A percentile compares a stretch with the other conserved stretches of the same genome.
These are phyloP conservation scores for Acronicta aceris DNA, from an alignment of 2,888 invertebrate species.

Conservation along the genomic window DNA sequence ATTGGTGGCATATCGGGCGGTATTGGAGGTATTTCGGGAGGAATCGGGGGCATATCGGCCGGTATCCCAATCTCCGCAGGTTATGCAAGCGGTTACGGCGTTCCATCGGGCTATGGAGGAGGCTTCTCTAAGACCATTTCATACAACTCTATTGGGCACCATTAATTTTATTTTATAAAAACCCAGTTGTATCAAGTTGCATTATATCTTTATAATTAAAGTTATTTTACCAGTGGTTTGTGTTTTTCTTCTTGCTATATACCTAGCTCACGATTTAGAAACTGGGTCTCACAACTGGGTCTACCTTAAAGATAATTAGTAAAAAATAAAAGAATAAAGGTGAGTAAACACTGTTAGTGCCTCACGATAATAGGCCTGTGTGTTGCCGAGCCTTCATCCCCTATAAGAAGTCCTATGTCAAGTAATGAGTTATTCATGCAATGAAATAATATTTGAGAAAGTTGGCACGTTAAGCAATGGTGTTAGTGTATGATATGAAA, in stretches of 20 bases:
- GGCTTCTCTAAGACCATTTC: slow-evolving; percentile 50
- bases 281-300: too few relatives aligned
- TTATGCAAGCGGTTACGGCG: slow-evolving; percentile 23
- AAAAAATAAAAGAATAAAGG: too few relatives aligned
- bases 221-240: slow-evolving; percentile 30
- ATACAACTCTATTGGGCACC: slow-evolving; percentile 52
- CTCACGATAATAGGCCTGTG: too few relatives aligned
- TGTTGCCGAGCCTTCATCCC: too few relatives aligned
- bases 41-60: slow-evolving; percentile 7
- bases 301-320: too few relatives aligned
- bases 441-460: too few relatives aligned
- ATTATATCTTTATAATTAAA: slow-evolving; percentile 53
- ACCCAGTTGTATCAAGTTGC: slow-evolving; percentile 29
- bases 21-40: slow-evolving; percentile 8
- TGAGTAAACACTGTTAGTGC: too few relatives aligned
- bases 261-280: too few relatives aligned
- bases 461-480: too few relatives aligned
- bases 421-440: too few relatives aligned
- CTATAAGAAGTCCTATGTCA: too few relatives aligned
- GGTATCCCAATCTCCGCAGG: slow-evolving; percentile 29
- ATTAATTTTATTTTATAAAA: slow-evolving; percentile 29
- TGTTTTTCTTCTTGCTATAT: slow-evolving; percentile 13
- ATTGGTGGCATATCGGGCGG: slow-evolving; percentile 10
- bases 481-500: not conserved
- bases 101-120: slow-evolving; percentile 37